These are phyloP conservation scores for Psilopsiagon aurifrons DNA, from an alignment of 2,113 vertebrate genomes.

Conservation along the genomic window DNA sequence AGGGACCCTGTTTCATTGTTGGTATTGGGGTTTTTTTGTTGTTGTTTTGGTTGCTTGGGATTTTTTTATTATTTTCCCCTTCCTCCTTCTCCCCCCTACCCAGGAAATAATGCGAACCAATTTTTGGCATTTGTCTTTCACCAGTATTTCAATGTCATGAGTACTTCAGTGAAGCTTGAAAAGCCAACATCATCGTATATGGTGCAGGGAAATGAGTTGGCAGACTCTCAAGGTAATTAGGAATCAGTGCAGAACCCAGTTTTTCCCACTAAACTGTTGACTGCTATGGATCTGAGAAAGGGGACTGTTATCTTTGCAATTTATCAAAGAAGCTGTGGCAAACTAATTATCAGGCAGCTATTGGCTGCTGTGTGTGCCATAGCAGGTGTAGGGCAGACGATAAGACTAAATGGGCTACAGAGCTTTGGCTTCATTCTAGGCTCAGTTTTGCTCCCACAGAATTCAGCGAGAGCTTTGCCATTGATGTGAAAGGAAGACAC, in stretches of 20 bases:
- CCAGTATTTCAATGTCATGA: background rate
- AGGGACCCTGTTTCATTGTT: background rate
- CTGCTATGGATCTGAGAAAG: background rate
- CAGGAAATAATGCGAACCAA: background rate
- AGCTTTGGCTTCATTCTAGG: background rate
- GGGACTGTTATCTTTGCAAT: background rate
- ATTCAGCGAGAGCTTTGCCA: background rate
- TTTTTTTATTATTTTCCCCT: background rate
- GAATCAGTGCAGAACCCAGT: background rate
- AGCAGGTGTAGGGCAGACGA: background rate
- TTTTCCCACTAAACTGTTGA: background rate
- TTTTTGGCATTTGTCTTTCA: background rate
- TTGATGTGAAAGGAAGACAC: background rate
- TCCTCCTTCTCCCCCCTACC: fast-evolving
- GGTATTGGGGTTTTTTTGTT: background rate
- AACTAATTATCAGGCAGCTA: background rate
- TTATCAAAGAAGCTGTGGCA: background rate
- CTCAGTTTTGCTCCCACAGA: background rate
- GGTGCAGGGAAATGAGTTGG: background rate
- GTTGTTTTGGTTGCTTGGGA: background rate
- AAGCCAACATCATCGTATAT: background rate
- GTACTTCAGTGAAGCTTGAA: background rate
- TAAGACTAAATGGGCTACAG: background rate
- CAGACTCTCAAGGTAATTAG: background rate
- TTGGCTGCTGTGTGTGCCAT: background rate